These are phyloP conservation scores for Cotesia typhae DNA, from an alignment of 1,140 invertebrate species.

Conservation along the genomic window DNA sequence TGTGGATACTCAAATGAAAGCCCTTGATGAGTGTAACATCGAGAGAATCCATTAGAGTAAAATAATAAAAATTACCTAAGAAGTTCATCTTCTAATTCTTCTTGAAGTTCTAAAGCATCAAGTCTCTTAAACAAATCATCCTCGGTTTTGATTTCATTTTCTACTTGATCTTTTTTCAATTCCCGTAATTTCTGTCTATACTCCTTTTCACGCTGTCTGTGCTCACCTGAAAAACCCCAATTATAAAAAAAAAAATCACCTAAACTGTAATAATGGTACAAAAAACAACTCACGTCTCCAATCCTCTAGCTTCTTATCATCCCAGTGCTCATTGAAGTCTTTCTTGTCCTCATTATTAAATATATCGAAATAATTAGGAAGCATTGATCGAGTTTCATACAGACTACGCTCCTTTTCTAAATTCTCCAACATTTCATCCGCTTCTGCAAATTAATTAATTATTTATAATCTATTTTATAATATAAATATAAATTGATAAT, in stretches of 20 bases:
- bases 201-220: conserved; percentile 64
- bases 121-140: conserved; percentile 65
- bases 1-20: too few species aligned
- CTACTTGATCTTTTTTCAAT: conserved; percentile 50
- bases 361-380: conserved; percentile 54
- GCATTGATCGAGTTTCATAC: conserved; percentile 57
- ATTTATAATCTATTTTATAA: neutral
- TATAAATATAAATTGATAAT: conserved; percentile 38
- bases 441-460: conserved; percentile 48
- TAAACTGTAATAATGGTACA: conserved; percentile 21
- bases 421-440: conserved; percentile 63
- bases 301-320: conserved; percentile 65
- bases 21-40: neutral
- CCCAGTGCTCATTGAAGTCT: conserved; percentile 68
- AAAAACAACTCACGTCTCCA: conserved; percentile 63
- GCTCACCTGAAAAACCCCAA: conserved; percentile 57
- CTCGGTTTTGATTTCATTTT: conserved; percentile 52
- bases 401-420: conserved; percentile 64
- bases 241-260: conserved; percentile 20
- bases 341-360: conserved; percentile 55
- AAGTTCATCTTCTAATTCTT: conserved; percentile 66
- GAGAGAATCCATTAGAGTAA: neutral
- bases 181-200: conserved; percentile 62
- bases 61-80: conserved; percentile 47
- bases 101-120: conserved; percentile 68